Conservation (phyloP, 2,797 vertebrate species). For the Anomalospiza imberbis region DNA sequence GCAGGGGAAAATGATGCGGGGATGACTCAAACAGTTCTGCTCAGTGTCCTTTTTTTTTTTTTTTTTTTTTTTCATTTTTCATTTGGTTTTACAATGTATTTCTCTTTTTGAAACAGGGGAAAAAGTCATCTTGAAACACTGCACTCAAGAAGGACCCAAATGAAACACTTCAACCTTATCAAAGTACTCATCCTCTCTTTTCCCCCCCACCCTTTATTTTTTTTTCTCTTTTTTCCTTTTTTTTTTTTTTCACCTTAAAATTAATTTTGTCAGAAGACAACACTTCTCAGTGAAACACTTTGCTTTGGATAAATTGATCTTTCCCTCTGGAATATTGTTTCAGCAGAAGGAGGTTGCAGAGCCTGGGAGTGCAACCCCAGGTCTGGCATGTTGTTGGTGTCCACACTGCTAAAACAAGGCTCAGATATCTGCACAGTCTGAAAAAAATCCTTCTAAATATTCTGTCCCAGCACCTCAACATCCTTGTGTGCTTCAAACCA, state of each 20-base stretch:
- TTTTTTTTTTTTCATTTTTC: background rate
- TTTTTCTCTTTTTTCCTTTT: fast-evolving
- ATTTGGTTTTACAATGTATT: constrained; percentile 19
- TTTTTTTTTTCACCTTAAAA: background rate
- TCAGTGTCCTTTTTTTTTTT: background rate
- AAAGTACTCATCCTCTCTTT: background rate
- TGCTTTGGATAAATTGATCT: background rate
- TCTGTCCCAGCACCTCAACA: background rate
- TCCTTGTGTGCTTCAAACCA: background rate
- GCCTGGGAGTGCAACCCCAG: background rate
- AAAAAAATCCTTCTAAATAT: background rate
- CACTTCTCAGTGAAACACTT: background rate
- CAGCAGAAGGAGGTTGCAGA: background rate
- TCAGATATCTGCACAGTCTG: background rate
- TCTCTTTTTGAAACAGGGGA: background rate
- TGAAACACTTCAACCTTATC: constrained; percentile 6
- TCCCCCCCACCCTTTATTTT: fast-evolving
- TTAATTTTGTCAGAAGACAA: background rate
- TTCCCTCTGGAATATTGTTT: background rate
- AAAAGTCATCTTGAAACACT: background rate
- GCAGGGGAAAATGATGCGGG: background rate
- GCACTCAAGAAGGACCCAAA: background rate
- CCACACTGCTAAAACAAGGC: fast-evolving
- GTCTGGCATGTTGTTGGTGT: background rate
- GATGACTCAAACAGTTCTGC: background rate